A percentile compares a stretch with the other conserved stretches of the same genome.
These are phyloP conservation scores for Drosophila buzzatii DNA, from an alignment of 2,888 invertebrate genomes.

Conservation along the genomic window DNA sequence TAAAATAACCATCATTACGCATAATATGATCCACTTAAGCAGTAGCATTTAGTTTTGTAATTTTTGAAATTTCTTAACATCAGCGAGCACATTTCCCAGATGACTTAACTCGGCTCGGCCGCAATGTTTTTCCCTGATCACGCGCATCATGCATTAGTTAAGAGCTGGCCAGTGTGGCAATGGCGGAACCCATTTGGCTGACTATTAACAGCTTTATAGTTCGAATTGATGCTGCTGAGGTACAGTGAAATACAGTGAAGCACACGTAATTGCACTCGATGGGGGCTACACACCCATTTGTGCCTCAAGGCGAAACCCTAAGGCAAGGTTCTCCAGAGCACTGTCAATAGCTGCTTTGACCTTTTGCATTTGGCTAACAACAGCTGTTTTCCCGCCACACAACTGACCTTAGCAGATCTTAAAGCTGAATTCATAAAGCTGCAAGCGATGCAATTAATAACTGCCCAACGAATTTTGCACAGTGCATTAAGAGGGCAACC, in stretches of 20 bases:
- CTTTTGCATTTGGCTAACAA: conserved; percentile 55
- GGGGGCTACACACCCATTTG: conserved; percentile 49
- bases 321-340: conserved; percentile 67
- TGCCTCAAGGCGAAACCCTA: conserved; percentile 62
- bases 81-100: conserved; percentile 40
- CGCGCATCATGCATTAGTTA: conserved; percentile 36
- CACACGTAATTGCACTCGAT: conserved; percentile 34
- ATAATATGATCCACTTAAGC: conserved; percentile 18
- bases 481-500: conserved; percentile 39
- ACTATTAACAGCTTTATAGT: conserved; percentile 28
- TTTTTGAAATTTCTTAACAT: conserved; percentile 25
- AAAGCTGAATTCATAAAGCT: conserved; percentile 45
- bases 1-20: conserved; percentile 14
- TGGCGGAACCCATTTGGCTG: conserved; percentile 49
- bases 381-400: conserved; percentile 60
- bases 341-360: conserved; percentile 65
- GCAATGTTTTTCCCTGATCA: conserved; percentile 25
- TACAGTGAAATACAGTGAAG: conserved; percentile 3
- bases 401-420: conserved; percentile 67
- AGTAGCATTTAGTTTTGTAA: conserved; percentile 24
- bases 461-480: conserved; percentile 57
- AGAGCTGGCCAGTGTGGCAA: conserved; percentile 33
- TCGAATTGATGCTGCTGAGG: neutral
- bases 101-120: conserved; percentile 20
- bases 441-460: conserved; percentile 64